Conservation (phyloP, 2,113 vertebrate species). For the Microcebus lehilahytsara region DNA sequence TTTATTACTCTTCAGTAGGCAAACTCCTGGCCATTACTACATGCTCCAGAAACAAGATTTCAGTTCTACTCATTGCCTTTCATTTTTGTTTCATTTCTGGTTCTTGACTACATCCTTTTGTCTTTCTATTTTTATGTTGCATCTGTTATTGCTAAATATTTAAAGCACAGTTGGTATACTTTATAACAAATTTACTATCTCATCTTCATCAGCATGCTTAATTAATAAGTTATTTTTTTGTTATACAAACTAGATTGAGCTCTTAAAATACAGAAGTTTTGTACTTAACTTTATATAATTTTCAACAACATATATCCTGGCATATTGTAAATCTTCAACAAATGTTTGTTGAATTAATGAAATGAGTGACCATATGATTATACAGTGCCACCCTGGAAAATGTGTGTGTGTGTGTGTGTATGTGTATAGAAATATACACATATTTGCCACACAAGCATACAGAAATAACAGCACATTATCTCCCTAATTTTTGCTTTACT, state of each 20-base stretch:
- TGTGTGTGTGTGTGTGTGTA: background rate
- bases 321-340: background rate
- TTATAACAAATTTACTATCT: background rate
- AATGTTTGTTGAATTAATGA: background rate
- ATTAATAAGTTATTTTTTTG: background rate
- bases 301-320: background rate
- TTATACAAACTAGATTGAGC: background rate
- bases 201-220: background rate
- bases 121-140: background rate
- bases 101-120: background rate
- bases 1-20: background rate
- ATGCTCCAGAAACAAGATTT: background rate
- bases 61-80: background rate
- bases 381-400: background rate
- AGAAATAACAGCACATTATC: background rate
- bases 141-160: background rate
- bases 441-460: background rate
- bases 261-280: background rate
- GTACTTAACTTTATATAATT: background rate
- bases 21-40: background rate
- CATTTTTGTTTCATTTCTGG: background rate
- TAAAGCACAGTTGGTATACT: background rate
- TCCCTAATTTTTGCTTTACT: constrained; percentile 11
- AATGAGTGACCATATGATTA: background rate
- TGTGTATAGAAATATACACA: no score